Conservation (phyloP, 1,140 invertebrate genomes). For the Neodiprion lecontei region DNA sequence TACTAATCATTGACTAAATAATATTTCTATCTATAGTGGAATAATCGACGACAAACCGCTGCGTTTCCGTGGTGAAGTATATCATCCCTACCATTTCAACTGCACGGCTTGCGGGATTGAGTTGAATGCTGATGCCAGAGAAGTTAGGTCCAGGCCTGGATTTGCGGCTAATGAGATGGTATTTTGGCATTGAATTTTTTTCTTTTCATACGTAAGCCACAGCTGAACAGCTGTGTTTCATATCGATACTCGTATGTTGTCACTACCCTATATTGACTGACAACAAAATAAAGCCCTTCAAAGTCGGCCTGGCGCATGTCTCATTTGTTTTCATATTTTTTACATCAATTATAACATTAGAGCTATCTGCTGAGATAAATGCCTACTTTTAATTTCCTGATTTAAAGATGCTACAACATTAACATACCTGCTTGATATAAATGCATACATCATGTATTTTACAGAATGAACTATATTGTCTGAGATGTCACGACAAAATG, state of each 20-base stretch:
- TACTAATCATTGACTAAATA: background rate
- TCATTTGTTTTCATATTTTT: no score
- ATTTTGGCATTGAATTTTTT: slow-evolving; percentile 29
- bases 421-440: slow-evolving; percentile 4
- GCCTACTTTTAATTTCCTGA: slow-evolving; percentile 23
- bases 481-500: slow-evolving; percentile 99
- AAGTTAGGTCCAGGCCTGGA: slow-evolving; percentile 90
- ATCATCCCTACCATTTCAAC: slow-evolving; percentile 99
- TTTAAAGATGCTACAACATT: slow-evolving; percentile 22
- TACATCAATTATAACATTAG: no score
- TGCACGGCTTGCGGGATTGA: slow-evolving; percentile 90
- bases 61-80: slow-evolving; percentile 95
- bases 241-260: background rate
- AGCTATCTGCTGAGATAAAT: background rate
- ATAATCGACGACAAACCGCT: slow-evolving; percentile 97
- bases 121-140: slow-evolving; percentile 89
- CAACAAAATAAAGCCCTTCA: background rate
- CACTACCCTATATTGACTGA: background rate
- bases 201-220: background rate
- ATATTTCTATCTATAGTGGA: slow-evolving; percentile 68
- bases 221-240: background rate
- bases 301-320: no score
- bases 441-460: slow-evolving; percentile 34
- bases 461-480: slow-evolving; percentile 94
- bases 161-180: slow-evolving; percentile 91